Conservation (phyloP, 1,140 invertebrate species). For the Vollenhovia emeryi region DNA sequence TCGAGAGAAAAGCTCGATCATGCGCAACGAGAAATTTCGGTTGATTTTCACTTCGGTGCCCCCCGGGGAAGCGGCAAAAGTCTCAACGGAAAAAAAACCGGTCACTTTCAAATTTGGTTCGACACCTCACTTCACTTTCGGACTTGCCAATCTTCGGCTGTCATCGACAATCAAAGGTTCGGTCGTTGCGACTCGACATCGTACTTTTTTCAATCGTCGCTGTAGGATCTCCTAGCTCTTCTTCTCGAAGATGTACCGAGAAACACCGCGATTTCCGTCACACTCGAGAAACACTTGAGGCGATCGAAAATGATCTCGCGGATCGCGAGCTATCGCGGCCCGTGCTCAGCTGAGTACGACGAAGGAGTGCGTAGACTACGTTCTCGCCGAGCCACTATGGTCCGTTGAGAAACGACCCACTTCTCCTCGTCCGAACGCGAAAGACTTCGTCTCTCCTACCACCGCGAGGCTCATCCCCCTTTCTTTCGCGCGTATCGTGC, state of each 20-base stretch:
- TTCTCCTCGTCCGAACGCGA: conserved; percentile 74
- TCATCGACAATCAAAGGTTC: neutral
- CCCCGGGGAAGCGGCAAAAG: neutral
- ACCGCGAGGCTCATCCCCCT: conserved; percentile 70
- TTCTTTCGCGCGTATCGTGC: conserved; percentile 44
- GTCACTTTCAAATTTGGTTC: conserved; percentile 50
- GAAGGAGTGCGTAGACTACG: conserved; percentile 79
- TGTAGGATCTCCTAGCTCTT: neutral
- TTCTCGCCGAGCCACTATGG: conserved; percentile 80
- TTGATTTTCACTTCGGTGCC: conserved; percentile 68
- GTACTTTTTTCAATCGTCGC: neutral
- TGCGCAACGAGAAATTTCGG: conserved; percentile 36
- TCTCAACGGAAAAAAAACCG: neutral
- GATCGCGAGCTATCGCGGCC: conserved; percentile 45
- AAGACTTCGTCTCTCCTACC: conserved; percentile 76
- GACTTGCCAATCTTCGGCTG: neutral
- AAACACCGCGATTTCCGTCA: neutral
- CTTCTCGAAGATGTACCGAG: neutral
- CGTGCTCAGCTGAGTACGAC: conserved; percentile 75
- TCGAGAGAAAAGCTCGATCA: neutral
- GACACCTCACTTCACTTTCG: conserved; percentile 64
- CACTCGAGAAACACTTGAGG: conserved; percentile 10
- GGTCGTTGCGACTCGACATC: neutral
- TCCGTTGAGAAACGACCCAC: conserved; percentile 83
- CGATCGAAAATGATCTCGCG: conserved; percentile 49